phyloP scores from a whole-genome alignment of 2,113 vertebrate genomes.

The Heliornis fulica region DNA sequence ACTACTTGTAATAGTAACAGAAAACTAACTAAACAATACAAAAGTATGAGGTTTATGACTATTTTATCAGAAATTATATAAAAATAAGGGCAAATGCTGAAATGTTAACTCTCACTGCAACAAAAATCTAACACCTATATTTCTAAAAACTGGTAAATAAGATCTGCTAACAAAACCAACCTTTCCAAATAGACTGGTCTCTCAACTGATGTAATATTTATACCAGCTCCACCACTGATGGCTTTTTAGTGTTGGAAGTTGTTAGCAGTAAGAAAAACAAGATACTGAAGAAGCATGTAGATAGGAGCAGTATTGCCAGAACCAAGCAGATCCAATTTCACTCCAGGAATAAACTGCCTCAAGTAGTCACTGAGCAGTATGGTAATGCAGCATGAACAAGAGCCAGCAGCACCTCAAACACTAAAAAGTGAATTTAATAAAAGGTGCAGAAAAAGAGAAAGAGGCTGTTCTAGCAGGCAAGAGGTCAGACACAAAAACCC shows the following conservation, averaged over 20 bases:
- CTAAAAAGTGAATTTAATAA: not conserved
- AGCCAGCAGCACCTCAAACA: not conserved
- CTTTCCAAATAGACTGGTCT: not conserved
- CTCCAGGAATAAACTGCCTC: not conserved
- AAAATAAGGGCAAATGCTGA: not conserved
- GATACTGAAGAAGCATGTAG: not conserved
- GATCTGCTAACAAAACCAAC: not conserved
- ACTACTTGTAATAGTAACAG: not conserved
- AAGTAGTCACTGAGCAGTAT: not conserved
- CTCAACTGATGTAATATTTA: not conserved
- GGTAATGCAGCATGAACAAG: not conserved
- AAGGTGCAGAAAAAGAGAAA: not conserved
- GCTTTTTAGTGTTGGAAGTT: accelerated
- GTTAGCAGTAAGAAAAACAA: not conserved
- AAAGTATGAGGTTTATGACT: not conserved
- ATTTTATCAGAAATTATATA: not conserved
- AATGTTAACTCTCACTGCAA: not conserved
- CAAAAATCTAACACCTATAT: not conserved
- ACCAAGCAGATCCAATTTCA: not conserved
- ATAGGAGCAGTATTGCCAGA: not conserved
- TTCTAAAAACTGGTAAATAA: not conserved
- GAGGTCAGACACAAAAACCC: not conserved
- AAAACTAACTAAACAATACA: not conserved
- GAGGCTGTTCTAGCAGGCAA: accelerated
- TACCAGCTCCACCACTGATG: accelerated